phyloP scores from a whole-genome alignment of 2,888 invertebrate species.

The Sisyra nigra region DNA sequence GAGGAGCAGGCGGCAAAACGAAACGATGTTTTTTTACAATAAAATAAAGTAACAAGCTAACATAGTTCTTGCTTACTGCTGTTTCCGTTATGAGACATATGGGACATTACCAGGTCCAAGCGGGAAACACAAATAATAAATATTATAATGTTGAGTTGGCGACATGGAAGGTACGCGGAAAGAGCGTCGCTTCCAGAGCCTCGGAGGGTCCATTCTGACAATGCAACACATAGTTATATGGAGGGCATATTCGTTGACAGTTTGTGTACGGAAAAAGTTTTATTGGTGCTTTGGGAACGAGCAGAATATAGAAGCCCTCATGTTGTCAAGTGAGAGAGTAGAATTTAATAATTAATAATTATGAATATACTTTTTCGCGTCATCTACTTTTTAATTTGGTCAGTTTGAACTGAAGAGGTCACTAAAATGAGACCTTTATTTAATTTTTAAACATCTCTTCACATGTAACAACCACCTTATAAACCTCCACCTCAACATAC shows the following conservation, averaged over 20 bases:
- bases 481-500: too few species aligned
- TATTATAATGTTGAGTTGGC: slow-evolving; percentile 26
- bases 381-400: too few species aligned
- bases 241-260: not conserved
- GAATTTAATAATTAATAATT: too few species aligned
- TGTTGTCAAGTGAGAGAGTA: too few species aligned
- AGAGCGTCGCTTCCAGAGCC: slow-evolving; percentile 17
- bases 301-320: not conserved
- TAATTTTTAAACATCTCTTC: too few species aligned
- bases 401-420: too few species aligned
- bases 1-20: not conserved
- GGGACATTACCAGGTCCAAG: slow-evolving; percentile 23
- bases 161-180: slow-evolving; percentile 14
- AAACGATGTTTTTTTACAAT: not conserved
- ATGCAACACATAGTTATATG: slow-evolving; percentile 28
- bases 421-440: too few species aligned
- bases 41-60: too few species aligned
- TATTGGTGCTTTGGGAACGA: slow-evolving; percentile 23
- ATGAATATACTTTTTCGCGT: too few species aligned
- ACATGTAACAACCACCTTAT: too few species aligned
- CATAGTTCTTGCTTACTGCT: too few species aligned
- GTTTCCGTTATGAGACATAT: too few species aligned
- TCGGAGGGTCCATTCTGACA: slow-evolving; percentile 15
- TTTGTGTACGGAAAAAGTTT: slow-evolving; percentile 27
- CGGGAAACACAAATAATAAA: slow-evolving; percentile 31